phyloP scores from a whole-genome alignment of 2,113 vertebrate species.

The Semnornis frantzii region DNA sequence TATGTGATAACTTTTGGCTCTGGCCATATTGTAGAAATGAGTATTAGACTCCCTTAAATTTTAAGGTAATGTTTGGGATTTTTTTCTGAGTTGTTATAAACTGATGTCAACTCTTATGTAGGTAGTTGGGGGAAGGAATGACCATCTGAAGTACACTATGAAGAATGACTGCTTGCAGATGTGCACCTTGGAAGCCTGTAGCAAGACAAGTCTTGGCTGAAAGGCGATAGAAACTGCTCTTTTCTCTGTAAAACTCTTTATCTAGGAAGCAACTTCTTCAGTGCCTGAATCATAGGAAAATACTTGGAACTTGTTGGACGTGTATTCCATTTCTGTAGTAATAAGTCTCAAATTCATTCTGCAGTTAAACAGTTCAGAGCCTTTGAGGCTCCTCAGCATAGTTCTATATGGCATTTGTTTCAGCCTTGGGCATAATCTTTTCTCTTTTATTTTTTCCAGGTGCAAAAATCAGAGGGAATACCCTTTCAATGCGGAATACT shows the following conservation, averaged over 20 bases:
- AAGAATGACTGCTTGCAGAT: background rate
- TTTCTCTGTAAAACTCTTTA: background rate
- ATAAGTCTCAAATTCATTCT: background rate
- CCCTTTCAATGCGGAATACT: conserved; percentile 72
- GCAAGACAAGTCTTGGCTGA: background rate
- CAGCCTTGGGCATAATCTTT: background rate
- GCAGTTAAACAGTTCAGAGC: background rate
- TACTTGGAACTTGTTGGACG: background rate
- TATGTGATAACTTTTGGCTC: background rate
- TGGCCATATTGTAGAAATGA: background rate
- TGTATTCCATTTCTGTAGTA: background rate
- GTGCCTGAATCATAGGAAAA: background rate
- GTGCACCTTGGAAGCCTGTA: background rate
- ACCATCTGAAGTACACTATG: background rate
- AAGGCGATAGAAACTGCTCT: background rate
- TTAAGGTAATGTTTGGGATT: background rate
- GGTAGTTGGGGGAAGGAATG: background rate
- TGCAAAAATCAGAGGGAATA: conserved; percentile 69
- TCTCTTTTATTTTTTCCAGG: conserved; percentile 12
- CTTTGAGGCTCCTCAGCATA: background rate
- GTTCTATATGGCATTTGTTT: background rate
- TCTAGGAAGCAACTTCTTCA: background rate
- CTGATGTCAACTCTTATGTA: background rate
- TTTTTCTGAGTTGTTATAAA: background rate
- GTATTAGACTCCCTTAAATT: too few relatives aligned